Conservation (phyloP, 2,888 invertebrate genomes). For the Drosophila lutescens region DNA sequence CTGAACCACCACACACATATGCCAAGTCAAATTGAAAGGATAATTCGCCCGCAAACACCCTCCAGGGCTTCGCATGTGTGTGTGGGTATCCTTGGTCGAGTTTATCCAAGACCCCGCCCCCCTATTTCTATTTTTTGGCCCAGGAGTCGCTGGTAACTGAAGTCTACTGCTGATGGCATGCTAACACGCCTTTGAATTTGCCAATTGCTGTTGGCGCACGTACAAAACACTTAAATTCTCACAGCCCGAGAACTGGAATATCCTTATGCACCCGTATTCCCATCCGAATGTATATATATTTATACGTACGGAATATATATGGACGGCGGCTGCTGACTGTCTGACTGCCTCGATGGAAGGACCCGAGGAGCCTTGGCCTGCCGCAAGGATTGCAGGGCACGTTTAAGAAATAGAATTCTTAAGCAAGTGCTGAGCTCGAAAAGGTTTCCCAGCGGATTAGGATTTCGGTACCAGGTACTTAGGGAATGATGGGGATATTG, state of each 20-base stretch:
- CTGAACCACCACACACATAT: conserved; percentile 72
- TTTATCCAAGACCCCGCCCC: conserved; percentile 36
- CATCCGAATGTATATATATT: conserved; percentile 27
- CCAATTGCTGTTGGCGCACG: conserved; percentile 83
- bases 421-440: conserved; percentile 70
- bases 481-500: conserved; percentile 18
- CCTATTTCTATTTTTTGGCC: conserved; percentile 15
- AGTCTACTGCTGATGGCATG: conserved; percentile 75
- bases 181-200: conserved; percentile 83
- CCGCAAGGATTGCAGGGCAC: conserved; percentile 66
- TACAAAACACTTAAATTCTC: conserved; percentile 82
- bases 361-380: conserved; percentile 46
- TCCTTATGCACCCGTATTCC: conserved; percentile 39
- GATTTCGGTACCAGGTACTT: conserved; percentile 17
- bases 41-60: conserved; percentile 84
- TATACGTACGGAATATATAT: conserved; percentile 4
- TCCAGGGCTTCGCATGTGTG: conserved; percentile 68
- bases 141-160: conserved; percentile 46
- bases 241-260: conserved; percentile 53
- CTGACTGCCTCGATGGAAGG: conserved; percentile 43
- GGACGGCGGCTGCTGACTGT: conserved; percentile 43
- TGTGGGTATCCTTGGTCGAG: conserved; percentile 41
- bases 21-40: conserved; percentile 84
- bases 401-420: conserved; percentile 80
- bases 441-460: conserved; percentile 39